Percentiles rank a stretch among this genome's conserved stretches.
Conservation (phyloP, 2,888 invertebrate species). For the Monochamus alternatus region DNA sequence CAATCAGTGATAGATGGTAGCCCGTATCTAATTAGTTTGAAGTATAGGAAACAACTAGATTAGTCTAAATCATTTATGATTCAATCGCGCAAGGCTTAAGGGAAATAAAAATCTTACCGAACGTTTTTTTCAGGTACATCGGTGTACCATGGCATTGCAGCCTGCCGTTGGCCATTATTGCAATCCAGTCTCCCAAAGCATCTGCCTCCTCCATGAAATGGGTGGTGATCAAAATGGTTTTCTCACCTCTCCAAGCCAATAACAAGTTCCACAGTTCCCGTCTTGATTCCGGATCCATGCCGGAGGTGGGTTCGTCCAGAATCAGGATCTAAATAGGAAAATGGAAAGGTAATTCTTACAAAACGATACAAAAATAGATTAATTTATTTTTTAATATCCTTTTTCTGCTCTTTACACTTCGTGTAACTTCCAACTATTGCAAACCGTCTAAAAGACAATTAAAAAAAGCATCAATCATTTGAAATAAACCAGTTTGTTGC, state of each 20-base stretch:
- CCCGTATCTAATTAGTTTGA: slow-evolving; percentile 75
- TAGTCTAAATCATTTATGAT: not conserved
- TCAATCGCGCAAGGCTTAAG: not conserved
- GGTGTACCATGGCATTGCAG: slow-evolving; percentile 87
- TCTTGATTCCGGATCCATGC: slow-evolving; percentile 91
- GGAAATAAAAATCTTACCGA: slow-evolving; percentile 66
- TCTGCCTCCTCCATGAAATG: slow-evolving; percentile 98
- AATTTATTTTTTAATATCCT: too few species aligned
- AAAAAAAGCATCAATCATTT: too few species aligned
- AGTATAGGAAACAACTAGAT: not conserved
- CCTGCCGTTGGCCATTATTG: slow-evolving; percentile 84
- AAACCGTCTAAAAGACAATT: too few species aligned
- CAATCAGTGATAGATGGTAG: slow-evolving; percentile 79
- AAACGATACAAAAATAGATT: too few species aligned
- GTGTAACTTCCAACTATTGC: too few species aligned
- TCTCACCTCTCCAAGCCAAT: slow-evolving; percentile 75
- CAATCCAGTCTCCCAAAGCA: slow-evolving; percentile 90
- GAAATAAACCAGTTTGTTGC: too few species aligned
- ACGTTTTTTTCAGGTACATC: slow-evolving; percentile 84
- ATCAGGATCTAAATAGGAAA: slow-evolving; percentile 71
- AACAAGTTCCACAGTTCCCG: slow-evolving; percentile 91
- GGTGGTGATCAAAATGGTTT: slow-evolving; percentile 90
- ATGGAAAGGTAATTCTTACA: not conserved
- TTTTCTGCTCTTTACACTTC: too few species aligned
- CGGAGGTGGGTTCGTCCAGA: slow-evolving; percentile 92